These are phyloP conservation scores for Petaurus breviceps DNA, from an alignment of 2,113 vertebrate genomes.

Conservation along the genomic window DNA sequence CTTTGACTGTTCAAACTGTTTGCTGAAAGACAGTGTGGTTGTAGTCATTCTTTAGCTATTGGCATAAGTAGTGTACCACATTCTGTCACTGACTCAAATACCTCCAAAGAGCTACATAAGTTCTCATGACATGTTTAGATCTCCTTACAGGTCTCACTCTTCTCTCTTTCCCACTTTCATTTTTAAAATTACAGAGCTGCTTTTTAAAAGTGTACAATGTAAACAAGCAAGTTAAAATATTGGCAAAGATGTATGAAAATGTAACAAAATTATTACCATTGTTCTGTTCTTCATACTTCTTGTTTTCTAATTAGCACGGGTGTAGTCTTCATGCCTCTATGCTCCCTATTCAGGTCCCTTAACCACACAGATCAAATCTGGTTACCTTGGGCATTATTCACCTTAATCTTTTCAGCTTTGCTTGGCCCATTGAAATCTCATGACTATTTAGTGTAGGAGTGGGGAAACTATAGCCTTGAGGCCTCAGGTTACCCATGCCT, in stretches of 20 bases:
- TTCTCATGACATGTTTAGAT: not conserved
- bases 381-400: not conserved
- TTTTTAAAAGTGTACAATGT: no score
- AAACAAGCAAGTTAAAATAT: no score
- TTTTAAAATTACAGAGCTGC: no score
- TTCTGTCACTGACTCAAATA: not conserved
- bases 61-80: rapidly evolving
- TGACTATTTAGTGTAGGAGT: not conserved
- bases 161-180: no score
- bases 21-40: rapidly evolving
- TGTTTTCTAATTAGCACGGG: not conserved
- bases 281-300: not conserved
- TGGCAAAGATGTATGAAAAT: not conserved
- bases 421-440: not conserved
- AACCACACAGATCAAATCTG: not conserved
- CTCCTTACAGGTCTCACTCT: rapidly evolving
- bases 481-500: no score
- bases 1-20: not conserved
- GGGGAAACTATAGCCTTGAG: no score
- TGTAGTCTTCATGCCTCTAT: not conserved
- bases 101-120: not conserved
- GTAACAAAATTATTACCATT: no score
- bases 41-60: not conserved
- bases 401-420: not conserved
- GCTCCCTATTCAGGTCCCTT: not conserved